Base-by-base conservation (phyloP, 2,113 vertebrate species). In the Stigmatopora nigra region DNA sequence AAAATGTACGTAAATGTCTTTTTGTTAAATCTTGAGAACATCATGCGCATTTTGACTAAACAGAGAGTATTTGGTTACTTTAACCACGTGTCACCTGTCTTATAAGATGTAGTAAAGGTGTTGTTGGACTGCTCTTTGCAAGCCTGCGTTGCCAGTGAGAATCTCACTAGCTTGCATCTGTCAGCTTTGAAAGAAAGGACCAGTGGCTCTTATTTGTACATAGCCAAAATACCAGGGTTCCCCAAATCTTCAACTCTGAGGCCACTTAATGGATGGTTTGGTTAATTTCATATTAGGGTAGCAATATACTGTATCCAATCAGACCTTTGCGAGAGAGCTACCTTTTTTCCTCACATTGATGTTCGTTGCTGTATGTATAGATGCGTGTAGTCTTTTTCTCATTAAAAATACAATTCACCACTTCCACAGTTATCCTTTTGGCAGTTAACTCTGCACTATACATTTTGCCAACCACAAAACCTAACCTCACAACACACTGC, bases 401-500 rank as follows among this genome's bases (percentile, higher is more conserved):
- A 35, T 57, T 8, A 17, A 38, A 38, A n/a, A 4, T 20, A 55
- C 12, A 55, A 11, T 38, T 16, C 10, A 60, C 36, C 58, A 20
- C 17, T n/a, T 41, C 11, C 36, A 60, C 57, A 15, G 25, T 56
- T 35, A 56, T 15, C 25, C 45, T 72, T 60, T 41, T 41, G 47
- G 65, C 22, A 74, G 56, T 78, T 67, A 53, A 65, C 59, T 49
- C 12, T 84, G 55, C 61, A 46, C 62, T 70, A 59, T 65, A 73
- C 64, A 63, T 80, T 45, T 63, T 59, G 52, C 66, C 13, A 45
- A 73, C 78, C 78, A 64, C 73, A 75, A 35, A 57, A 4, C 51
- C 49, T 48, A 71, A 84, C 76, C 80, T 72, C 76, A 83, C 82
- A 77, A 71, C 79, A 68, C 31, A 51, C 71, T 77, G 61, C 65